These are phyloP conservation scores for Brachionus angularis DNA, from an alignment of 1,140 invertebrate genomes.

Conservation along the genomic window DNA sequence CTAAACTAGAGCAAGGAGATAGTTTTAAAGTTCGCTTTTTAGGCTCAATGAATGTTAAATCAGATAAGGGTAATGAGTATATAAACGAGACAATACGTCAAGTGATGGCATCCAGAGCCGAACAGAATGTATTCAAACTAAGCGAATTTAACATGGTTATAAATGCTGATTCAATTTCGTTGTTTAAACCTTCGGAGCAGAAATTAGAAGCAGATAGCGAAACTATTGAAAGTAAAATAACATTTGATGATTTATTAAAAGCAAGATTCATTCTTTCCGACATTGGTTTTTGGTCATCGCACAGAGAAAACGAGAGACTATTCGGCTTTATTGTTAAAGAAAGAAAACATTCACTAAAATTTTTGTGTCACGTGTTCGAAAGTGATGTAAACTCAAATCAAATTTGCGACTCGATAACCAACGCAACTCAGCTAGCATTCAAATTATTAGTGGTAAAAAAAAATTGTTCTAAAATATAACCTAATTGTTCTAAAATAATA, in stretches of 20 bases:
- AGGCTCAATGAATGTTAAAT: conserved; percentile 28
- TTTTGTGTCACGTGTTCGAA: conserved; percentile 24
- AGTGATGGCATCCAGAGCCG: conserved; percentile 13
- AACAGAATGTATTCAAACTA: not conserved
- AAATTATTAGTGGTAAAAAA: conserved; percentile 12
- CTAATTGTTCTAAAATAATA: too few species aligned
- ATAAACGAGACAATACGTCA: conserved; percentile 16
- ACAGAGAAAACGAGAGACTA: not conserved
- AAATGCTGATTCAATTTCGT: not conserved
- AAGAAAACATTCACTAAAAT: not conserved
- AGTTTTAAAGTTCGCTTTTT: conserved; percentile 12
- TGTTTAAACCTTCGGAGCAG: not conserved
- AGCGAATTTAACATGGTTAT: not conserved
- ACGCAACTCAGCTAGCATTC: not conserved
- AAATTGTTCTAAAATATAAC: too few species aligned
- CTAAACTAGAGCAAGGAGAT: not conserved
- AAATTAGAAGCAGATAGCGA: not conserved
- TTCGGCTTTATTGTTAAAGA: conserved; percentile 20
- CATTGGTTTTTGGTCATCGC: conserved; percentile 13
- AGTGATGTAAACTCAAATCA: conserved; percentile 17
- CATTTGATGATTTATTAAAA: conserved; percentile 2
- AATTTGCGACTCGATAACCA: not conserved
- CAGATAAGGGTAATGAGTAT: conserved; percentile 16
- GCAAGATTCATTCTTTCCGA: conserved; percentile 6
- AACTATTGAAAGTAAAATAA: not conserved